These are phyloP conservation scores for Mesitornis unicolor DNA, from an alignment of 2,113 vertebrate genomes.

Conservation along the genomic window DNA sequence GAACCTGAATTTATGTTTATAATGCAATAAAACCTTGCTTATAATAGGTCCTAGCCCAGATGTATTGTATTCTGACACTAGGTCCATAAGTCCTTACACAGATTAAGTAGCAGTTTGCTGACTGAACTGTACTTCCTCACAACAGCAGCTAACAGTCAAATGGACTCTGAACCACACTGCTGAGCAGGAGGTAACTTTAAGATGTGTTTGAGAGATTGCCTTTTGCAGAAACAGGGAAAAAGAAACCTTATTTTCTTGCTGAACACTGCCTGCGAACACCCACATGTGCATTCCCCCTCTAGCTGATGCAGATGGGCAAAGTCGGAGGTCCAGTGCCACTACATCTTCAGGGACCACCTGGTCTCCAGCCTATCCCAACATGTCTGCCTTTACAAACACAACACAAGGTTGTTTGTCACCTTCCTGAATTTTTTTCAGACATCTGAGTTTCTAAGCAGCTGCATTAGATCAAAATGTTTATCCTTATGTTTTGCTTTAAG, in stretches of 20 bases:
- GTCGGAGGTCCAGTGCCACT: no score
- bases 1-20: not conserved
- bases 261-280: not conserved
- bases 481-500: not conserved
- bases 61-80: not conserved
- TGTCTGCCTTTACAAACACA: not conserved
- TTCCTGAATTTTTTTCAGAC: not conserved
- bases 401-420: not conserved
- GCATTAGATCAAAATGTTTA: not conserved
- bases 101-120: not conserved
- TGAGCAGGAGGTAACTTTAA: not conserved
- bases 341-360: accelerated
- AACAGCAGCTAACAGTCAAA: not conserved
- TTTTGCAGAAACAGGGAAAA: not conserved
- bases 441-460: not conserved
- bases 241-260: not conserved
- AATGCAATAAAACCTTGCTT: not conserved
- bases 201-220: not conserved
- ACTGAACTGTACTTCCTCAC: not conserved
- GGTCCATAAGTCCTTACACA: not conserved
- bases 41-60: not conserved
- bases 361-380: not conserved
- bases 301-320: not conserved
- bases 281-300: not conserved
- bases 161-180: not conserved